Evolutionary conservation across 2,888 invertebrate genomes (phyloP), one percentile per base, ranked within the genome.

Genomic region (Eupithecia centaureata): DNA sequence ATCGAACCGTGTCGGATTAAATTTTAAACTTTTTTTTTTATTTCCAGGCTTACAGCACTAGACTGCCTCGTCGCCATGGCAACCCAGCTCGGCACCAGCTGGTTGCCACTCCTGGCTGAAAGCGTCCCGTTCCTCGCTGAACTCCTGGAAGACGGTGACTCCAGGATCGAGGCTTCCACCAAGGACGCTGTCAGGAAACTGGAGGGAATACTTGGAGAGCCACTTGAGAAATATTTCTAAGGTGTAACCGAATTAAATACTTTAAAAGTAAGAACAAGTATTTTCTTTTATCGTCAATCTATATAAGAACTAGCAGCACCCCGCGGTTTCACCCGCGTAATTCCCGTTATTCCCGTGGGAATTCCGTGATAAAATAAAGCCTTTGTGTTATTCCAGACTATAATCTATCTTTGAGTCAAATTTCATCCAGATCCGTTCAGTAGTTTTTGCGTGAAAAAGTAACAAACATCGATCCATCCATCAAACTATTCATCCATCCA

Each of bases 61-160:
- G 94, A 95, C 73, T 95, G 95, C 72, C 90, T 97, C 75, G 95
- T 96, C 63, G 96, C 96, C 76, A 95, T 98, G 79, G 97, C 97
- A 3, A 95, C 95, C 59, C 97, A 97, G 83, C 92, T 99, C 1
- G 98, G 97, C 3, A 97, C 97, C 84, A 97, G 97, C 82, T 99
- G 98, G 90, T 94, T 98, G 77, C 96, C 97, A 0, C 93, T 99
- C 0, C 87, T 99, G 61, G 98, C 99, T 0, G 99, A 99, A 84
- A 98, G 98, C 5, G 96, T 99, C 71, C 98, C 98, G 0, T 98
- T 98, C 94, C 92, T 99, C 38, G 97, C 98, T 0, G 99, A 99
- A 84, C 92, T 99, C 18, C 94, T 99, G 77, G 99, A 99, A 93
- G 98, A 98, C 82, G 97, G 97, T 74, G 96, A 97, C 73, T 95